Percentiles rank a stretch among this genome's conserved stretches.
phyloP scores from a whole-genome alignment of 1,140 invertebrate species.

The Tetramorium parvispinum region DNA sequence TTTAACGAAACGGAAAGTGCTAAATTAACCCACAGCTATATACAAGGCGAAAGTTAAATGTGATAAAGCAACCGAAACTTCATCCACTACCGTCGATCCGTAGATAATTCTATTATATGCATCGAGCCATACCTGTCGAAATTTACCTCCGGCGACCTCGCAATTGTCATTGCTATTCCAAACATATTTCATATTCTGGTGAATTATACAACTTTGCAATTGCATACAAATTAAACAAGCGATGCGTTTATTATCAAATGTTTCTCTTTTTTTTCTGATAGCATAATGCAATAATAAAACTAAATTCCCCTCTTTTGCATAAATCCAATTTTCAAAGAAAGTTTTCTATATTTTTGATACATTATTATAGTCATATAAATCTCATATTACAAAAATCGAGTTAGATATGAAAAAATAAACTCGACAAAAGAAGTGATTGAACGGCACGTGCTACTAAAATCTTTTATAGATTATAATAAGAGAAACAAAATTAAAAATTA shows the following conservation, averaged over 20 bases:
- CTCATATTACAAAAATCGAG: background rate
- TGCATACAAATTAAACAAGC: background rate
- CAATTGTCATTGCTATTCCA: conserved; percentile 23
- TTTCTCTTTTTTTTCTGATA: background rate
- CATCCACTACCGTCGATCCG: conserved; percentile 9
- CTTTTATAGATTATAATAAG: conserved; percentile 21
- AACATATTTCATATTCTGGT: background rate
- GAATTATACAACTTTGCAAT: conserved; percentile 5
- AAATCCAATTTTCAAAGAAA: background rate
- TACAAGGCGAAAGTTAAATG: conserved; percentile 16
- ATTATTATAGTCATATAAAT: conserved; percentile 15
- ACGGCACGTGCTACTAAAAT: background rate
- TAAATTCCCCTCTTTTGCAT: background rate
- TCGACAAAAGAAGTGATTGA: background rate
- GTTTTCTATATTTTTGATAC: background rate
- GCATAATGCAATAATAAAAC: background rate
- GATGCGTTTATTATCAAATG: conserved; percentile 24
- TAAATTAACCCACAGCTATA: conserved; percentile 7
- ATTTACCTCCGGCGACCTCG: conserved; percentile 26
- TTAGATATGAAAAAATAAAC: background rate
- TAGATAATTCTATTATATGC: conserved; percentile 44
- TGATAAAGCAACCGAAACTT: conserved; percentile 42
- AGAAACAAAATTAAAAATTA: background rate
- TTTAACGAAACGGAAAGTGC: conserved; percentile 33
- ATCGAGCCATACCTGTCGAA: conserved; percentile 24